Evolutionary conservation across 1,140 invertebrate genomes (phyloP).

Genomic region (Apis dorsata): DNA sequence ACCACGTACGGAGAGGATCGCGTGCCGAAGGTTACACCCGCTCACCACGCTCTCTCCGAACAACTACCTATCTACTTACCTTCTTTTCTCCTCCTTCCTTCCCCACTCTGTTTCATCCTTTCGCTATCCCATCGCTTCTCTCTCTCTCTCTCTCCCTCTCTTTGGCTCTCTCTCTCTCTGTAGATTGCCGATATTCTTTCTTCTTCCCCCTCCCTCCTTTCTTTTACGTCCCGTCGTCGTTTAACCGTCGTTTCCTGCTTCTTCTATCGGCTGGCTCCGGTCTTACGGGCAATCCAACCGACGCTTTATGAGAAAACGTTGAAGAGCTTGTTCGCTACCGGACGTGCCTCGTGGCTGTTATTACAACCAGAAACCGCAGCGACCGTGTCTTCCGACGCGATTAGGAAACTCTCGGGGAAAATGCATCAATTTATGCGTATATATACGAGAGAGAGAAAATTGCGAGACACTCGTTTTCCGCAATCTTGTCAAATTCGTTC

Average conservation of each 20-base stretch:
- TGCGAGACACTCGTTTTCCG: conserved; percentile 7
- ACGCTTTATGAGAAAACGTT: conserved; percentile 72
- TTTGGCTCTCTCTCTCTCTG: neutral
- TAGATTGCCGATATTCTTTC: too few relatives aligned
- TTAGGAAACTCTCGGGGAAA: conserved; percentile 67
- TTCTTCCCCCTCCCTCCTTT: neutral
- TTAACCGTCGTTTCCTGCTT: conserved; percentile 34
- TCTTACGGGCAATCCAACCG: conserved; percentile 52
- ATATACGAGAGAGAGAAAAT: conserved; percentile 7
- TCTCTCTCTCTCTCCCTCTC: too few relatives aligned
- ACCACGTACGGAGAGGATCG: conserved; percentile 64
- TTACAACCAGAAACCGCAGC: conserved; percentile 69
- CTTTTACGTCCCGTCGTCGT: conserved; percentile 6
- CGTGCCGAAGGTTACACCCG: conserved; percentile 76
- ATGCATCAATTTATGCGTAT: conserved; percentile 72
- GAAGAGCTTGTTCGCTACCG: conserved; percentile 66
- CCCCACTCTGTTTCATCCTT: neutral
- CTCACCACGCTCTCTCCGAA: conserved; percentile 48
- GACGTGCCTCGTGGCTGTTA: conserved; percentile 71
- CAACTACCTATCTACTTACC: conserved; percentile 25
- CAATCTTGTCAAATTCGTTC: neutral
- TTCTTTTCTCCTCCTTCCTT: neutral
- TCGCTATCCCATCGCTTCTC: neutral
- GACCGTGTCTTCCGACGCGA: conserved; percentile 38
- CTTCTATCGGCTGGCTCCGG: conserved; percentile 25